Base-by-base conservation (phyloP, 2,888 invertebrate species). In the Nephrotoma flavescens region DNA sequence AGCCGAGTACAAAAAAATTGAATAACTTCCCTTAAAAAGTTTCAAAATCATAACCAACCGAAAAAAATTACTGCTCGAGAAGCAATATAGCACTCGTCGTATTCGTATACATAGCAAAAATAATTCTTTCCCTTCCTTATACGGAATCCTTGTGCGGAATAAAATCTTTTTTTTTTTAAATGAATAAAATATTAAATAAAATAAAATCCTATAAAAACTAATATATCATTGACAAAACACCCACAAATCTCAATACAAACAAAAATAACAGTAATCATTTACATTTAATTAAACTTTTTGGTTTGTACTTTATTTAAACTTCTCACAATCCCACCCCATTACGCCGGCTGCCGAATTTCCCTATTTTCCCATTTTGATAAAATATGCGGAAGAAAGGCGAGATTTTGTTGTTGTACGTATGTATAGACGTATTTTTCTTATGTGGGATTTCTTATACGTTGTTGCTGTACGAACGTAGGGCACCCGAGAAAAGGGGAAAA, bases 181-280 rank as follows among this genome's bases (percentile, higher is more conserved):
- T 57, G 52, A 57, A 57, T 57, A 57, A 57, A 57, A 57, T 57
- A 57, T 57, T 57, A 57, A 83, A 83, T 41, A 42, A 84, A 84
- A 41, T 41, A 84, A 84, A 84, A 84, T 84, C 84, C 84, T 84
- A 84, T 84, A 85, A 84, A 84, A 85, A 85, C 42, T 85, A 85
- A 85, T 85, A 85, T 85, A 85, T 85, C 85, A 85, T 85, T 85
- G 85, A 85, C 85, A 85, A 87, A 87, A 88, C 88, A 88, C 88
- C 88, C 88, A 88, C 88, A 88, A 88, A 88, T 88, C 88, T 87
- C 87, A 87, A 87, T 87, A 86, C 88, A 88, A 88, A 87, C 87
- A 88, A 83, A 87, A 85, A 83, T 57, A 42, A 83, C 84, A 84
- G 52, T 57, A 86, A 87, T 87, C 87, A 87, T 87, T 87, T 87